Evolutionary conservation across 2,888 invertebrate genomes (phyloP).

Genomic region (Coenonympha glycerion): DNA sequence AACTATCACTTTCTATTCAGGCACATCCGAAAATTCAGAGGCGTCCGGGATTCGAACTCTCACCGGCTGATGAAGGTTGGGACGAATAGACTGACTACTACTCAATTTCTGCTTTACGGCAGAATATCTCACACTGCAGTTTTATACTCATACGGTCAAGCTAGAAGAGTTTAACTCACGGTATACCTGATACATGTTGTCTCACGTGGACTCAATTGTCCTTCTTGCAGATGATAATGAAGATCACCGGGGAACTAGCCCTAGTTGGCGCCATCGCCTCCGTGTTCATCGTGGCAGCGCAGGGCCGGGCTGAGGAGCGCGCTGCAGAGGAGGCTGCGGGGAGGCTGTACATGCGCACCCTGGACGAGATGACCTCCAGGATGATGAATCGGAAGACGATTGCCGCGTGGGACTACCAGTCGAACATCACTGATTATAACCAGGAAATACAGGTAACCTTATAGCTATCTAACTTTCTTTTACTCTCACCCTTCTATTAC

Average conservation of each 20-base stretch:
- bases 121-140: too few relatives aligned
- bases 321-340: conserved; percentile 76
- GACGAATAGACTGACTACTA: too few relatives aligned
- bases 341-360: conserved; percentile 74
- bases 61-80: too few relatives aligned
- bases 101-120: too few relatives aligned
- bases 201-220: too few relatives aligned
- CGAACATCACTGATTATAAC: conserved; percentile 83
- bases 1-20: too few relatives aligned
- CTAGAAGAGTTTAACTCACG: too few relatives aligned
- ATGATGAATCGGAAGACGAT: conserved; percentile 73
- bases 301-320: conserved; percentile 62
- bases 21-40: too few relatives aligned
- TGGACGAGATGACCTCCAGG: conserved; percentile 76
- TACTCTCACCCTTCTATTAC: background rate
- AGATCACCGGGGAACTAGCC: conserved; percentile 61
- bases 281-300: conserved; percentile 65
- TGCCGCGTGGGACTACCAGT: conserved; percentile 84
- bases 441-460: conserved; percentile 67
- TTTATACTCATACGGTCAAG: too few relatives aligned
- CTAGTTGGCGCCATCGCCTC: conserved; percentile 67
- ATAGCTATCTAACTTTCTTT: too few relatives aligned
- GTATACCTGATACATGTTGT: too few relatives aligned
- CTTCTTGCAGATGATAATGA: conserved; percentile 54
- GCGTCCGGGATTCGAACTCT: too few relatives aligned